Evolutionary conservation across 2,113 vertebrate genomes (phyloP), one percentile per base, ranked within the genome.

Genomic region (Paramormyrops kingsleyae): DNA sequence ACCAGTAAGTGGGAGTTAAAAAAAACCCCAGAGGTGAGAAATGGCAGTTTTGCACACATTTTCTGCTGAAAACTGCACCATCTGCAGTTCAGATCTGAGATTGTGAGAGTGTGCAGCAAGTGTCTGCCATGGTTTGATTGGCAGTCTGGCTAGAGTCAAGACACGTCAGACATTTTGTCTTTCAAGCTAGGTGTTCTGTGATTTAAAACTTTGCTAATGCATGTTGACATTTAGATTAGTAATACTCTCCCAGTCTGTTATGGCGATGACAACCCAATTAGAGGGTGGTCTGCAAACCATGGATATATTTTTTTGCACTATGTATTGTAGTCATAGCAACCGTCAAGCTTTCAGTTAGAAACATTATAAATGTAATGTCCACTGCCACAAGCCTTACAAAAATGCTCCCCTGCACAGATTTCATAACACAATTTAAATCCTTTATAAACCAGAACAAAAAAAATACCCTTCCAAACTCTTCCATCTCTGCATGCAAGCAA

Each of bases 321-420:
- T 77, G 27, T 49, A 50, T 8, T n/a, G 89, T 87, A 74, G 84
- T 52, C 89, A 87, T 90, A 74, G 89, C 59, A 90, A 90, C 89
- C 17, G 39, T n/a, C 44, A 77, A 47, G 52, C 84, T 90, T 90
- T 89, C 35, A 80, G 70, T 86, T 77, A 49, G 62, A 31, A 39
- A 87, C 19, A 74, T 87, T 84, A n/a, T 24, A 89, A 44, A 46
- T 66, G 12, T 44, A 44, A 27, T 44, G 39, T 52, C 39, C 56
- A 59, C 42, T 84, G 39, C 42, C 47, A 42, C 77, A 56, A 66
- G 56, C 83, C 62, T 31, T 70, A 35, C 19, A 70, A 35, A 90
- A 52, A 85, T 24, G 59, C 13, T 53, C 35, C 47, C 2, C 59
- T 50, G 56, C 53, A 59, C 31, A 62, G 5, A 80, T 85, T 89